Base-by-base conservation (phyloP, 2,797 vertebrate species). In the Paguma larvata region DNA sequence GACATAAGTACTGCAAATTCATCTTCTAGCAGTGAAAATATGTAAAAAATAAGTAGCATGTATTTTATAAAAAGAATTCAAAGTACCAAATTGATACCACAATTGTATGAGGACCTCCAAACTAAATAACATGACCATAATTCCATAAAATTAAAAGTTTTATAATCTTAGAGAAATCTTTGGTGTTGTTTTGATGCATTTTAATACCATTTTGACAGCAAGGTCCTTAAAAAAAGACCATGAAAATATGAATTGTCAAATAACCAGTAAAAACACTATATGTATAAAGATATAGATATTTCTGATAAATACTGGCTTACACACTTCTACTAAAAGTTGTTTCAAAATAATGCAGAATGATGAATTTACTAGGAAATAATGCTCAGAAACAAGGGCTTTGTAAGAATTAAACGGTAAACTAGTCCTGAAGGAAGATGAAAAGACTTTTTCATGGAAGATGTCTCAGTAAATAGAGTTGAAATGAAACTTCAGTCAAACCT, bases 151-250 rank as follows among this genome's bases (percentile, higher is more conserved):
- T 44, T 48, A 70, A 27, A 73, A 63, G n/a, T 41, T 38, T n/a
- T 27, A 73, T 15, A 63, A 94, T 83, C 46, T 82, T 89, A 78
- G 5, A 94, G 32, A 94, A 94, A 87, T 67, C 23, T 46, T 46
- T 44, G 67, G 19, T 70, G 96, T 25, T 65, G 5, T 65, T 96
- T 53, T 78, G 25, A 62, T 91, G 7, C 10, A 79, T 68, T 84
- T 93, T 92, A 90, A 75, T 70, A 84, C 21, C 53, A 70, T 48
- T 79, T 73, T 97, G 65, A 91, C 63, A 95, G 38, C 11, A 21
- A 14, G 30, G 18, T 79, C 51, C 62, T 88, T 93, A 84, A 73
- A 92, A 97, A 89, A 89, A 80, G 62, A 79, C 8, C 73, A 2
- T 68, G 75, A 93, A 92, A 80, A 67, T 14, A 82, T 41, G 18